Evolutionary conservation across 2,113 vertebrate species (phyloP).

Genomic region (Brachypodius melanocephalos): DNA sequence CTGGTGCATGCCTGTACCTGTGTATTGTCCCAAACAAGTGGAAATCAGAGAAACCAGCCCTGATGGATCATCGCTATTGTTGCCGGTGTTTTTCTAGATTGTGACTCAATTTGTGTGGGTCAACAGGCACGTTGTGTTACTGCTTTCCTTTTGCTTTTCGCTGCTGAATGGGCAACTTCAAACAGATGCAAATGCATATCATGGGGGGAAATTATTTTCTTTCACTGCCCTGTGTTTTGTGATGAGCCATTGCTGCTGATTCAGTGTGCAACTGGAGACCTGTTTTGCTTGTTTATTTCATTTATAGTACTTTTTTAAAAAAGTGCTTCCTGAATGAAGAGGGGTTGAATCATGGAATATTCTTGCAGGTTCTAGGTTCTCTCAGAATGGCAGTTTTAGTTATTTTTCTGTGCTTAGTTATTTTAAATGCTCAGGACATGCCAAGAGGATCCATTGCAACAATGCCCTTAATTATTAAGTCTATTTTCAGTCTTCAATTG

Average conservation of each 20-base stretch:
- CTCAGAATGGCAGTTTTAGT: not conserved
- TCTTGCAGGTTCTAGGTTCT: not conserved
- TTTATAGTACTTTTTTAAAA: not conserved
- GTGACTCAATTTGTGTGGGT: conserved; percentile 71
- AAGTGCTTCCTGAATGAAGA: not conserved
- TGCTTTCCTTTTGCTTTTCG: conserved; percentile 67
- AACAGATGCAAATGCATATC: conserved; percentile 49
- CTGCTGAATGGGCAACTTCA: conserved; percentile 71
- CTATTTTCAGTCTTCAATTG: not conserved
- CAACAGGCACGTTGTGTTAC: conserved; percentile 70
- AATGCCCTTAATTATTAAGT: not conserved
- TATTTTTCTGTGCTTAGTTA: not conserved
- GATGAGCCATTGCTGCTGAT: conserved; percentile 10
- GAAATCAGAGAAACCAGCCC: not conserved
- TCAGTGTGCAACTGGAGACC: not conserved
- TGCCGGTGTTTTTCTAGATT: conserved; percentile 74
- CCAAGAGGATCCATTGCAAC: not conserved
- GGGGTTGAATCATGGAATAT: not conserved
- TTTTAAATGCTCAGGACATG: not conserved
- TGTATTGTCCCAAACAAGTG: not conserved
- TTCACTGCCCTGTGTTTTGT: conserved; percentile 33
- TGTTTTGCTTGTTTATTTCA: conserved; percentile 12
- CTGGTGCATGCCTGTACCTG: conserved; percentile 9
- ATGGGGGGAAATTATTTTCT: conserved; percentile 59
- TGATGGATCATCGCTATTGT: conserved; percentile 67